phyloP scores from a whole-genome alignment of 2,113 vertebrate genomes.

The Esox niger region DNA sequence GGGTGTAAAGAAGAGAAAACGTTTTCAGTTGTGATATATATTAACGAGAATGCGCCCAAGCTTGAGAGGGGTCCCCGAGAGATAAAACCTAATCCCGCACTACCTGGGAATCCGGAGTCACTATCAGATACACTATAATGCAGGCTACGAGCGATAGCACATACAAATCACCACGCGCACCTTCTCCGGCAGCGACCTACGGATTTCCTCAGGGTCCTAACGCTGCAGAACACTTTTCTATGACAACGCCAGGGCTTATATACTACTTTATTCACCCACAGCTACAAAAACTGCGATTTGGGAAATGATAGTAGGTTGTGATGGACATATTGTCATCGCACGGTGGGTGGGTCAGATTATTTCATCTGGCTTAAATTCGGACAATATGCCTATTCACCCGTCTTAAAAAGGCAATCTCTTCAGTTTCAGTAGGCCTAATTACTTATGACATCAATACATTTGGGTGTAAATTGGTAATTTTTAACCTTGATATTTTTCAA shows the following conservation, averaged over 20 bases:
- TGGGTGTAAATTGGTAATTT: no score
- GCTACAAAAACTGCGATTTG: neutral
- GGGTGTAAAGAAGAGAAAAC: conserved; percentile 8
- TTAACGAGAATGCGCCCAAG: conserved; percentile 47
- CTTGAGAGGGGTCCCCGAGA: conserved; percentile 59
- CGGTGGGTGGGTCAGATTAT: neutral
- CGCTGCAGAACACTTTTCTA: conserved; percentile 54
- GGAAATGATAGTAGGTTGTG: neutral
- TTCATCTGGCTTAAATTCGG: neutral
- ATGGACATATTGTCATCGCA: neutral
- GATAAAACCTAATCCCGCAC: conserved; percentile 59
- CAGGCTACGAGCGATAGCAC: conserved; percentile 31
- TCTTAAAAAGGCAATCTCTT: no score
- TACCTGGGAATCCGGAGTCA: conserved; percentile 54
- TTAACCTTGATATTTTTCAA: no score
- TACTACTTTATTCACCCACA: neutral
- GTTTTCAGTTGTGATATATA: conserved; percentile 8
- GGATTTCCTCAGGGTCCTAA: conserved; percentile 74
- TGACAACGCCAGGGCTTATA: conserved; percentile 26
- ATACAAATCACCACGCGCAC: conserved; percentile 68
- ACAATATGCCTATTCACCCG: neutral
- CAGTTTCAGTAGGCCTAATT: neutral
- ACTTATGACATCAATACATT: neutral
- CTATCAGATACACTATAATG: conserved; percentile 58
- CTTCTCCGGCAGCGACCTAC: conserved; percentile 70